Percentiles rank a stretch among this genome's conserved stretches.
Conservation (phyloP, 2,113 vertebrate species). For the Silurus meridionalis region DNA sequence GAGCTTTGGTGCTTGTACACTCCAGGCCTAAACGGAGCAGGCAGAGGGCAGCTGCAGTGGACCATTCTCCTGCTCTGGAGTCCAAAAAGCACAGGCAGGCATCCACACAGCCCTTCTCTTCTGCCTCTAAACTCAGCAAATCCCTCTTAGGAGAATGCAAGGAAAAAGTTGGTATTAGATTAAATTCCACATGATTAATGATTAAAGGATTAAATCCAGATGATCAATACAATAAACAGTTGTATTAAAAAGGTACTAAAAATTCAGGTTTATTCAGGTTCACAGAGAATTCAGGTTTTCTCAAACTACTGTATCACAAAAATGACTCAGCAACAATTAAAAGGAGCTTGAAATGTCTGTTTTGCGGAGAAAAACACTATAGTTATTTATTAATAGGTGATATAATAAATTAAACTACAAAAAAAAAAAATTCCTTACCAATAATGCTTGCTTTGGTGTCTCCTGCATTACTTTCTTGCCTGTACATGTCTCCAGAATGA, state of each 20-base stretch:
- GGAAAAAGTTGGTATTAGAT: not conserved
- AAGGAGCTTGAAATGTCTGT: not conserved
- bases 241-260: not conserved
- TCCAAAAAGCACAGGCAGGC: conserved; percentile 70
- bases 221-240: not conserved
- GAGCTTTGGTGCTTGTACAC: conserved; percentile 56
- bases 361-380: not conserved
- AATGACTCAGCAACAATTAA: not conserved
- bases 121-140: conserved; percentile 61
- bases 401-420: not conserved
- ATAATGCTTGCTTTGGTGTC: conserved; percentile 55
- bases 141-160: conserved; percentile 60
- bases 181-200: not conserved
- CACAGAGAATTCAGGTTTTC: not conserved
- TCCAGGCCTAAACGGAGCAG: conserved; percentile 64
- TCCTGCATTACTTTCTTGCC: conserved; percentile 66
- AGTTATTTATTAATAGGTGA: not conserved
- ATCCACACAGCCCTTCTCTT: conserved; percentile 69
- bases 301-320: not conserved
- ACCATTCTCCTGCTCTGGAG: conserved; percentile 63
- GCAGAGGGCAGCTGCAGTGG: conserved; percentile 58
- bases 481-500: conserved; percentile 73
- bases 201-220: not conserved
- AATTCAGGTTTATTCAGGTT: not conserved
- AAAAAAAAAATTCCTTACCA: conserved; percentile 63